phyloP scores from a whole-genome alignment of 2,113 vertebrate species.

The Rana temporaria region DNA sequence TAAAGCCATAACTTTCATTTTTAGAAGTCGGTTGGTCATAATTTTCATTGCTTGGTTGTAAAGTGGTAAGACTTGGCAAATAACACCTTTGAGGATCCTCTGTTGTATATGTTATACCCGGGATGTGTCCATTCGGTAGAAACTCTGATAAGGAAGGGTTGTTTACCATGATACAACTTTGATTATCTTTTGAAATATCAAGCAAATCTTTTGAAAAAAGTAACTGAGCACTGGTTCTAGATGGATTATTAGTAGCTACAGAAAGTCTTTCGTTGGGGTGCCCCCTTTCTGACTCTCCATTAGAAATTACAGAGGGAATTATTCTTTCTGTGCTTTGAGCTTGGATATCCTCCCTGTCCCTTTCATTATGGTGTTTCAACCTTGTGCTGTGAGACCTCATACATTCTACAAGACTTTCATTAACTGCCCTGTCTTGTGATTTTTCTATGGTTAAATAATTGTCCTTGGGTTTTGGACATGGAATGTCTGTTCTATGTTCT shows the following conservation, averaged over 20 bases:
- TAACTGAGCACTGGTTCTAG: not conserved
- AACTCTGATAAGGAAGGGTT: too few relatives aligned
- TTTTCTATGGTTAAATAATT: not conserved
- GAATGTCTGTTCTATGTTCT: constrained; percentile 18
- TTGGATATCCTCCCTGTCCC: not conserved
- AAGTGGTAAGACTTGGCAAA: not conserved
- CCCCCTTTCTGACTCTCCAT: not conserved
- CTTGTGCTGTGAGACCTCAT: constrained; percentile 1
- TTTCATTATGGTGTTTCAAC: not conserved
- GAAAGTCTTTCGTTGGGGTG: not conserved
- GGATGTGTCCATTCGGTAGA: not conserved
- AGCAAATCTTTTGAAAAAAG: not conserved
- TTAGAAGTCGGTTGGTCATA: not conserved
- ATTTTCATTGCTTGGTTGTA: not conserved
- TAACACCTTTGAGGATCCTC: not conserved
- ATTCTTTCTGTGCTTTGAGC: not conserved
- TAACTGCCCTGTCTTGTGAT: not conserved
- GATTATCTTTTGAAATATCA: not conserved
- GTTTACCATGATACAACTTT: not conserved
- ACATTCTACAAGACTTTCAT: constrained; percentile 8
- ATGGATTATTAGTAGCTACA: not conserved
- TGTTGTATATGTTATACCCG: not conserved
- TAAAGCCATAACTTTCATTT: not conserved
- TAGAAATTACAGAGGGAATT: not conserved
- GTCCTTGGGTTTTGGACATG: constrained; percentile 4